phyloP scores from a whole-genome alignment of 2,797 vertebrate genomes.

The Sebastes trivittatus region DNA sequence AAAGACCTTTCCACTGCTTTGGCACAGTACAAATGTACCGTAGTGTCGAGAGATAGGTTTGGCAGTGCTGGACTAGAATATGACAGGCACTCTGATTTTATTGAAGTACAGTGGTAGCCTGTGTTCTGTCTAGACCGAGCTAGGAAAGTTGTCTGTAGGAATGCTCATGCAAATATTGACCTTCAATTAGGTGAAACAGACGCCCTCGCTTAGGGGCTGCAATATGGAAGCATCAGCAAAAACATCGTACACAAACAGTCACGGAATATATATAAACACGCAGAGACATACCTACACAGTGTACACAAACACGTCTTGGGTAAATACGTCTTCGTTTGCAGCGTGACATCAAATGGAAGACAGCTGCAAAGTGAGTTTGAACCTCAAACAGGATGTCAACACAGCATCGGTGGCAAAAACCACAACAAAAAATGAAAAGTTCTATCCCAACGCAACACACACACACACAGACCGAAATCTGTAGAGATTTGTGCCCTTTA shows the following conservation, averaged over 20 bases:
- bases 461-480: background rate
- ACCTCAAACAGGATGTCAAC: constrained; percentile 55
- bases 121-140: constrained; percentile 55
- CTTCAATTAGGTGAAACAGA: constrained; percentile 76
- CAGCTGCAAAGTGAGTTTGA: constrained; percentile 4
- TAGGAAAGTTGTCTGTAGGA: constrained; percentile 67
- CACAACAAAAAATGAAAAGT: constrained; percentile 38
- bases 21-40: background rate
- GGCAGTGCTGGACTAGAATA: constrained; percentile 31
- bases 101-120: constrained; percentile 63
- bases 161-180: constrained; percentile 79
- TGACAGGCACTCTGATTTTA: constrained; percentile 59
- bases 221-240: constrained; percentile 71
- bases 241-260: constrained; percentile 48
- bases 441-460: background rate
- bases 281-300: constrained; percentile 22
- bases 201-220: constrained; percentile 59
- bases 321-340: constrained; percentile 30
- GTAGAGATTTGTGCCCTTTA: constrained; percentile 41
- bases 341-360: constrained; percentile 32
- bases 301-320: constrained; percentile 38
- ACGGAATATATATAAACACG: constrained; percentile 59
- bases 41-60: constrained; percentile 10
- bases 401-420: constrained; percentile 25
- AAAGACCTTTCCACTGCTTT: constrained; percentile 15